Percentiles rank a stretch among this genome's conserved stretches.
Evolutionary conservation across 2,797 vertebrate species (phyloP).

Genomic region (Enteromius radiatus): DNA sequence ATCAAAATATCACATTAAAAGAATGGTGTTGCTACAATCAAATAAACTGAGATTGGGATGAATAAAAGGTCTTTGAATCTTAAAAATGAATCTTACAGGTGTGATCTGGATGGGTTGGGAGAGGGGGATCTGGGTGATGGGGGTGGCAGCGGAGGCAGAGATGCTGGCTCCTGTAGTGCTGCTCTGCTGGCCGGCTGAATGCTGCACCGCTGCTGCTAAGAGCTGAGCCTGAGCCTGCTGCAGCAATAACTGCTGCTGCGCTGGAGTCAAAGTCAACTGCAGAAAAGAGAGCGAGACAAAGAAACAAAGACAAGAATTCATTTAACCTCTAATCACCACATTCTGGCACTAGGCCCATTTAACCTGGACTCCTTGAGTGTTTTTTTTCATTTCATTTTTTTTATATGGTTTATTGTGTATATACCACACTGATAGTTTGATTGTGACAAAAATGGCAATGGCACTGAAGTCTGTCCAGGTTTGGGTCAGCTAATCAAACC

Average conservation of each 20-base stretch:
- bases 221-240: slow-evolving; percentile 98
- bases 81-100: slow-evolving; percentile 74
- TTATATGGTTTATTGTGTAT: too few relatives aligned
- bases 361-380: too few relatives aligned
- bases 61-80: too few relatives aligned
- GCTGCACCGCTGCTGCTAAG: slow-evolving; percentile 94
- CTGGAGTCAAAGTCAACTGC: slow-evolving; percentile 94
- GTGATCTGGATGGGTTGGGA: slow-evolving; percentile 98
- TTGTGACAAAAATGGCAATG: too few relatives aligned
- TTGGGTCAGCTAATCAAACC: too few relatives aligned
- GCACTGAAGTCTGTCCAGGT: too few relatives aligned
- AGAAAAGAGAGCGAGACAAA: slow-evolving; percentile 11
- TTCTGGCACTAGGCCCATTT: neutral
- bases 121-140: slow-evolving; percentile 96
- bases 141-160: slow-evolving; percentile 95
- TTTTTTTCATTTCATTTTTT: too few relatives aligned
- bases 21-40: neutral
- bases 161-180: slow-evolving; percentile 95
- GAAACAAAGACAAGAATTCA: slow-evolving; percentile 28
- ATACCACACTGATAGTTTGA: too few relatives aligned
- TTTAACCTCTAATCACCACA: neutral
- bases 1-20: neutral
- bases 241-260: slow-evolving; percentile 91
- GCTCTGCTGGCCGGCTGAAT: slow-evolving; percentile 96
- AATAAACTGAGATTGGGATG: neutral